A percentile compares a stretch with the other conserved stretches of the same genome.
Evolutionary conservation across 1,140 invertebrate species (phyloP).

Genomic region (Sitobion miscanthi): DNA sequence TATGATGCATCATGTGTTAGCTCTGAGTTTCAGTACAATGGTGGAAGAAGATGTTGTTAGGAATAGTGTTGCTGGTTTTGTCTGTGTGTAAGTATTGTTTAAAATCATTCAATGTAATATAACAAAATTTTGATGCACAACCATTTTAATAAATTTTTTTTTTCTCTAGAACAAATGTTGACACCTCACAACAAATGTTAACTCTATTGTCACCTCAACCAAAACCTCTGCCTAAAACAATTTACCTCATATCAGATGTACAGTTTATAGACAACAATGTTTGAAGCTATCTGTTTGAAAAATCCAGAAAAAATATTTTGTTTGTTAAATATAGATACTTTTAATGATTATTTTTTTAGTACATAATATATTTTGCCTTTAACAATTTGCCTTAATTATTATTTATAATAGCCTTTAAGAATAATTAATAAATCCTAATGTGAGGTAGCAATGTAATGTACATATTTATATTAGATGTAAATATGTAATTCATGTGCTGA

Average conservation of each 20-base stretch:
- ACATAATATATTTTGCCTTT: background rate
- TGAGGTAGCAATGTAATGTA: background rate
- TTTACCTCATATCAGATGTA: conserved; percentile 80
- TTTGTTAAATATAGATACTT: background rate
- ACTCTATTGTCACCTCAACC: conserved; percentile 93
- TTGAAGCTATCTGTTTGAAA: background rate
- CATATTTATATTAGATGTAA: background rate
- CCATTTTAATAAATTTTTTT: conserved; percentile 21
- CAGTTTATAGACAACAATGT: conserved; percentile 82
- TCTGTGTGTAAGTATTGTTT: conserved; percentile 83
- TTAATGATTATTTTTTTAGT: background rate
- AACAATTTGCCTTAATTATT: no score
- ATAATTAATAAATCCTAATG: background rate
- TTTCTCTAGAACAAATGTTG: conserved; percentile 82
- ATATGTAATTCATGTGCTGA: background rate
- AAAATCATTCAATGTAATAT: background rate
- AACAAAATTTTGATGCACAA: background rate
- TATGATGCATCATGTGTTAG: conserved; percentile 86
- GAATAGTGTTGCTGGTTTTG: conserved; percentile 89
- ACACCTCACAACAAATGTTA: conserved; percentile 83
- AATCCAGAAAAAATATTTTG: background rate
- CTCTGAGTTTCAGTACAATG: conserved; percentile 82
- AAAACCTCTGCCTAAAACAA: conserved; percentile 83
- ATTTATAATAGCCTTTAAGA: background rate
- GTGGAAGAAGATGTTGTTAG: conserved; percentile 81